Percentiles rank a stretch among this genome's conserved stretches.
Conservation (phyloP, 2,113 vertebrate genomes). For the Pavo muticus region DNA sequence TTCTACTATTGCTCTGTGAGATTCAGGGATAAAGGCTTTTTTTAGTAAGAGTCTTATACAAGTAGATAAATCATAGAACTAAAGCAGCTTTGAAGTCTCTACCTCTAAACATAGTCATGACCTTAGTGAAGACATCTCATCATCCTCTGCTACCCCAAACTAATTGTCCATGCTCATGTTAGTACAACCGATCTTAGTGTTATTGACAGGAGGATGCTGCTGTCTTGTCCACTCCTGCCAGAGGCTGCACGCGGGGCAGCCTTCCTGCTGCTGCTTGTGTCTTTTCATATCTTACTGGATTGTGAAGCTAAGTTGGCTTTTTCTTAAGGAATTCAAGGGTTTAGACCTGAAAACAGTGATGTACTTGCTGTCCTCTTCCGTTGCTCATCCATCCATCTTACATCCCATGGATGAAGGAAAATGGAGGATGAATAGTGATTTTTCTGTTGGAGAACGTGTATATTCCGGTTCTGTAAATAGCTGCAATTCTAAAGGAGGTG, state of each 20-base stretch:
- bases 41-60: neutral
- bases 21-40: neutral
- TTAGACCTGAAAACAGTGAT: neutral
- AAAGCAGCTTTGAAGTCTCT: neutral
- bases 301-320: neutral
- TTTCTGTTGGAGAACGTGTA: neutral
- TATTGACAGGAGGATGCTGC: neutral
- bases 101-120: neutral
- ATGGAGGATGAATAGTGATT: neutral
- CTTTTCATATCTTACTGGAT: neutral
- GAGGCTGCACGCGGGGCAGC: neutral
- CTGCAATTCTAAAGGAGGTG: neutral
- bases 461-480: neutral
- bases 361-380: neutral
- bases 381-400: neutral
- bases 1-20: neutral
- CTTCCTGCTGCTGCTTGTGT: neutral
- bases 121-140: neutral
- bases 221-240: neutral
- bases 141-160: neutral
- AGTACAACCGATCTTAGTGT: neutral
- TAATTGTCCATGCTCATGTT: accelerated
- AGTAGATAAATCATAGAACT: neutral
- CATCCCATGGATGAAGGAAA: neutral
- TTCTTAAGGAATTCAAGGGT: neutral